Base-by-base conservation (phyloP, 2,797 vertebrate species). In the Lutjanus argentimaculatus region DNA sequence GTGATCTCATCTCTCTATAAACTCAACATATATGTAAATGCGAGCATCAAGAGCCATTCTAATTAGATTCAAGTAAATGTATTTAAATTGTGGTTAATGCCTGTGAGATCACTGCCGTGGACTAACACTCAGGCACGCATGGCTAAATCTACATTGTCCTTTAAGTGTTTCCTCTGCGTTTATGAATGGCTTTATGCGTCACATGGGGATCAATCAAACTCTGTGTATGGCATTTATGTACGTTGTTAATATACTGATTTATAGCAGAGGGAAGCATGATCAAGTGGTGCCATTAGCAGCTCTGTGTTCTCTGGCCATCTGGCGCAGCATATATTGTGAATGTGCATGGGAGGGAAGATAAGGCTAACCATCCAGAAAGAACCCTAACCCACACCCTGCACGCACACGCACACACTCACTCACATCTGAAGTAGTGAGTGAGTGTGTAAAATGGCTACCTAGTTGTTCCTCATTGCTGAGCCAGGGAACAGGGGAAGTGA, bases 291-390 rank as follows among this genome's bases (percentile, higher is more conserved):
- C 71, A 90, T 90, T 89, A 93, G 79, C 55, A 61, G 82, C 52
- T 86, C 76, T 87, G 72, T 90, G 86, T 86, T 87, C 75, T 84
- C 73, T 67, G 80, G 70, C 91, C 93, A 93, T 93, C 89, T 93
- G 91, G 89, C 22, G 17, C 75, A 73, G 83, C 87, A 80, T 88
- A 81, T 78, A 82, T 83, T 85, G 85, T 80, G 73, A 83, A 87
- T 88, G 84, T 79, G 85, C 86, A 86, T 79, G 80, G 80, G 76
- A 72, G 80, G 85, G 85, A 75, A 91, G 90, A 91, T 90, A 92
- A 88, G 75, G 68, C 82, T 80, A 92, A 87, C 83, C 87, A 92
- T 89, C 89, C 88, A 89, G 86, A 91, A 91, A 88, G 80, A 82
- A 72, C 67, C 87, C 77, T 58, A 77, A 73, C 78, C 81, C 72